A percentile compares a stretch with the other conserved stretches of the same genome.
These are phyloP conservation scores for Tiphia femorata DNA, from an alignment of 2,888 invertebrate genomes.

Conservation along the genomic window DNA sequence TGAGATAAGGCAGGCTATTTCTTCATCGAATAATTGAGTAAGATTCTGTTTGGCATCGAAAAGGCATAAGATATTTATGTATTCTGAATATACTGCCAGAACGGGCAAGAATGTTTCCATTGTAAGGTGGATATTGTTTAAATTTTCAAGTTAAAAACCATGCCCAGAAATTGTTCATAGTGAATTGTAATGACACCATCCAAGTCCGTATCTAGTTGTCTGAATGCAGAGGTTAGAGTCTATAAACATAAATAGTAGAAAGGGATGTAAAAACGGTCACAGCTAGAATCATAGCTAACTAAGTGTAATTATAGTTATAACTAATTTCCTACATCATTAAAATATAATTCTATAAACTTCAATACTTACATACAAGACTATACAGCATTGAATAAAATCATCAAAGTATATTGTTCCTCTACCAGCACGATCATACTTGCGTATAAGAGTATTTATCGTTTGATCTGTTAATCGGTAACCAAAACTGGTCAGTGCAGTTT, in stretches of 20 bases:
- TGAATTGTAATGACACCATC: constrained; percentile 96
- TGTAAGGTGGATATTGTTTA: constrained; percentile 55
- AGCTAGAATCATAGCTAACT: constrained; percentile 1
- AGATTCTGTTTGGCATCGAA: too few relatives aligned
- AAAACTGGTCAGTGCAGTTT: constrained; percentile 89
- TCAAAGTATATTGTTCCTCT: constrained; percentile 93
- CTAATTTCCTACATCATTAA: constrained; percentile 4
- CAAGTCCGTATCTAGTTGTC: constrained; percentile 90
- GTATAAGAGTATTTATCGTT: constrained; percentile 83
- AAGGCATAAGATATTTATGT: too few relatives aligned
- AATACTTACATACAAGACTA: constrained; percentile 88
- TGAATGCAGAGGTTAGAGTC: constrained; percentile 91
- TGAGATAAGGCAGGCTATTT: too few relatives aligned
- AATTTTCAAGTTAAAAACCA: constrained; percentile 88
- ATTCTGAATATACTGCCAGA: background rate
- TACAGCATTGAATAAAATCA: constrained; percentile 97
- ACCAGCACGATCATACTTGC: constrained; percentile 96
- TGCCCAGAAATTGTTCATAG: constrained; percentile 94
- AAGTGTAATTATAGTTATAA: background rate
- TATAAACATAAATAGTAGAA: constrained; percentile 72
- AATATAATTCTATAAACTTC: background rate
- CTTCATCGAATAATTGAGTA: too few relatives aligned
- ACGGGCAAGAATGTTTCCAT: background rate
- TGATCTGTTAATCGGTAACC: constrained; percentile 89
- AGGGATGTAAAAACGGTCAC: constrained; percentile 11